Evolutionary conservation across 2,888 invertebrate species (phyloP).

Genomic region (Matsumyia berberina): DNA sequence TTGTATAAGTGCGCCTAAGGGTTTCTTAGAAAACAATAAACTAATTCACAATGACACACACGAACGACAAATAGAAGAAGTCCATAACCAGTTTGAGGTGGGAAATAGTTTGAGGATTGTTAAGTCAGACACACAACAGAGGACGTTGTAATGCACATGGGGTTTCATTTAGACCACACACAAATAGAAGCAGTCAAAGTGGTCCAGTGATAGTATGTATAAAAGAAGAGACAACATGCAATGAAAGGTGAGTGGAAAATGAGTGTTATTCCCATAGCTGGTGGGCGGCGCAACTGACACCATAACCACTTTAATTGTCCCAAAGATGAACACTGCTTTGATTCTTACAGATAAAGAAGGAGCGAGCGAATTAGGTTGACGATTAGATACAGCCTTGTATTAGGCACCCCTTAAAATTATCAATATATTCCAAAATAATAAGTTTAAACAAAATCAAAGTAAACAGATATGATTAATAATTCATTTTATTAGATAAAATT

Average conservation of each 20-base stretch:
- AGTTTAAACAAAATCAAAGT: too few species aligned
- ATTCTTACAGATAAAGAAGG: slow-evolving; percentile 6
- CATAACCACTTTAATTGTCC: slow-evolving; percentile 31
- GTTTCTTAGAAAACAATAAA: slow-evolving; percentile 32
- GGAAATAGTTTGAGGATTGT: slow-evolving; percentile 37
- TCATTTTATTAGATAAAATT: too few species aligned
- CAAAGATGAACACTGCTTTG: not conserved
- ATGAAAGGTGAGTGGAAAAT: slow-evolving; percentile 36
- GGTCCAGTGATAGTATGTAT: slow-evolving; percentile 33
- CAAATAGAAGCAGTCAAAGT: slow-evolving; percentile 50
- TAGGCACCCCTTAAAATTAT: too few species aligned
- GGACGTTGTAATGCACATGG: slow-evolving; percentile 24
- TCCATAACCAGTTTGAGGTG: slow-evolving; percentile 52
- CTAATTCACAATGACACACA: slow-evolving; percentile 26
- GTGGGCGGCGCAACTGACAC: slow-evolving; percentile 19
- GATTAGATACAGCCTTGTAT: too few species aligned
- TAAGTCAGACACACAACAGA: slow-evolving; percentile 25
- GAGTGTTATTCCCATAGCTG: slow-evolving; percentile 24
- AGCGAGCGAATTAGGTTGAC: not conserved
- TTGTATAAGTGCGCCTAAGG: slow-evolving; percentile 38
- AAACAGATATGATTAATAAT: too few species aligned
- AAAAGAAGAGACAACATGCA: slow-evolving; percentile 26
- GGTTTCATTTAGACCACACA: slow-evolving; percentile 66
- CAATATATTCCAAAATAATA: too few species aligned
- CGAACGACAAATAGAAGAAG: slow-evolving; percentile 22